phyloP scores from a whole-genome alignment of 2,888 invertebrate genomes.

The Xestia rhomboidea region DNA sequence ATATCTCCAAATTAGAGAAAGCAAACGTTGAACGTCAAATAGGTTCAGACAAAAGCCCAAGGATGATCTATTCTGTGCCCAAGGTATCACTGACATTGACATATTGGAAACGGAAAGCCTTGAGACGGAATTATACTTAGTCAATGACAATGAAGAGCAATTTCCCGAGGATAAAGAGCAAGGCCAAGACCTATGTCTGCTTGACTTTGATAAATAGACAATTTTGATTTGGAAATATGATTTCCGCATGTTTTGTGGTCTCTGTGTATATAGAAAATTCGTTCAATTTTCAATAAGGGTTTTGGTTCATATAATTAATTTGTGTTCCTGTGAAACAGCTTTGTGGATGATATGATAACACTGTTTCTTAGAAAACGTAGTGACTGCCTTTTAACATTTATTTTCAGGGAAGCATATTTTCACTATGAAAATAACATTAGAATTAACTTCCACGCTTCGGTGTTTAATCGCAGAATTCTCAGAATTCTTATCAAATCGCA shows the following conservation, averaged over 20 bases:
- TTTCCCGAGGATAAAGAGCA: conserved; percentile 30
- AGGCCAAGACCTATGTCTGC: conserved; percentile 20
- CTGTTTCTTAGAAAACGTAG: not conserved
- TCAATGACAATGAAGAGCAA: conserved; percentile 26
- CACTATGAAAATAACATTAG: not conserved
- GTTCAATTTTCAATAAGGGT: not conserved
- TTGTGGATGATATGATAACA: not conserved
- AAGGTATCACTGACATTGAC: conserved; percentile 28
- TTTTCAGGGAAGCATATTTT: not conserved
- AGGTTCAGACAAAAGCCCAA: conserved; percentile 33
- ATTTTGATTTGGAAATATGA: conserved; percentile 21
- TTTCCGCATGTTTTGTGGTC: conserved; percentile 12
- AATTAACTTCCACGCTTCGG: not conserved
- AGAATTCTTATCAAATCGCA: not conserved
- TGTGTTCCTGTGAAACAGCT: not conserved
- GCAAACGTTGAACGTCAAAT: conserved; percentile 21
- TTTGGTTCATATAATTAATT: not conserved
- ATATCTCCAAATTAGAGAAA: conserved; percentile 6
- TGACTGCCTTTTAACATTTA: not conserved
- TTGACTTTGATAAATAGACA: conserved; percentile 33
- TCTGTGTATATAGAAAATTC: conserved; percentile 2
- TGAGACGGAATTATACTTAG: conserved; percentile 23
- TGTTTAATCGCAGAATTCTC: not conserved
- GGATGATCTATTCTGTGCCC: conserved; percentile 6
- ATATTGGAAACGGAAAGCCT: conserved; percentile 35